Percentiles rank a stretch among this genome's conserved stretches.
phyloP scores from a whole-genome alignment of 2,888 invertebrate species.

The Tipula vernalis region DNA sequence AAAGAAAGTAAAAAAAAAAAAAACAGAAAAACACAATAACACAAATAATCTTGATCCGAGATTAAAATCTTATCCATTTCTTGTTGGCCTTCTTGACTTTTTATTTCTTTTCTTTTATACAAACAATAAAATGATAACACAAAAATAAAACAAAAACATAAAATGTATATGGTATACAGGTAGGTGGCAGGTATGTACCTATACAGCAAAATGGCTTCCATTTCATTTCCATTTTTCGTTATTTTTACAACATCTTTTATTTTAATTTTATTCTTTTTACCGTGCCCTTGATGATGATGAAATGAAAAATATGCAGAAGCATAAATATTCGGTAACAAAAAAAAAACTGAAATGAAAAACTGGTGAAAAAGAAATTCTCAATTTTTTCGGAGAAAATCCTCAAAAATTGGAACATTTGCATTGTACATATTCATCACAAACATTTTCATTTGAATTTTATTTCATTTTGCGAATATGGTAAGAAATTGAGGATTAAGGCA shows the following conservation, averaged over 20 bases:
- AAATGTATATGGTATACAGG: background rate
- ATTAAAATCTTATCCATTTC: background rate
- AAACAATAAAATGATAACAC: background rate
- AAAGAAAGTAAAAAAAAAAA: background rate
- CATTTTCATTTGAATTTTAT: background rate
- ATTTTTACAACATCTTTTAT: background rate
- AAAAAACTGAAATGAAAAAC: background rate
- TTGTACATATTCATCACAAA: background rate
- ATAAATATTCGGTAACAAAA: background rate
- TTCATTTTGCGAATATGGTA: background rate
- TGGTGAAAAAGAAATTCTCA: background rate
- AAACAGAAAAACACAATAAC: background rate
- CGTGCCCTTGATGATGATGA: background rate
- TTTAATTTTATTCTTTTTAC: background rate
- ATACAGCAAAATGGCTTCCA: background rate
- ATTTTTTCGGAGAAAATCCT: background rate
- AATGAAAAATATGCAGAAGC: background rate
- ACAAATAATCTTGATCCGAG: background rate
- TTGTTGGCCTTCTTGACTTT: background rate
- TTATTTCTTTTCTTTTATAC: background rate
- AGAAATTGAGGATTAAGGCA: background rate
- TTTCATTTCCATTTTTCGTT: background rate
- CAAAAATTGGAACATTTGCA: background rate
- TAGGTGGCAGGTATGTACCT: background rate
- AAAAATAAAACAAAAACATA: background rate